Percentiles rank a stretch among this genome's conserved stretches.
These are phyloP conservation scores for Xenopus petersii DNA, from an alignment of 2,797 vertebrate genomes.

Conservation along the genomic window DNA sequence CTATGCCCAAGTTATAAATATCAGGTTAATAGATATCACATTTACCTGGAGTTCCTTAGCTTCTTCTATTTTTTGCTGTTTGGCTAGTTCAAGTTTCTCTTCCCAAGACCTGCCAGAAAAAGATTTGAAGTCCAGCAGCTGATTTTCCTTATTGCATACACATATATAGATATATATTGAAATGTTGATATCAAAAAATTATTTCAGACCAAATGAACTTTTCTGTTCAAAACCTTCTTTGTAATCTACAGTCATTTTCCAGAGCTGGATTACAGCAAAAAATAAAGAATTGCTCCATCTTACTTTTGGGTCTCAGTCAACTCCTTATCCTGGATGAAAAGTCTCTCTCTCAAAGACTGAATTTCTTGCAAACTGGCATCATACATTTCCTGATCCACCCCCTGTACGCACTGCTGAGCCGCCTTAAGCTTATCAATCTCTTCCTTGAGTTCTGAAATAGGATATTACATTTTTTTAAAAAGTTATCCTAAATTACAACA, in stretches of 20 bases:
- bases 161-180: no score
- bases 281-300: background rate
- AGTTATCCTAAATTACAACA: no score
- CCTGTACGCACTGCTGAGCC: background rate
- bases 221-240: no score
- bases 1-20: no score
- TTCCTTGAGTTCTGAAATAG: slow-evolving; percentile 10
- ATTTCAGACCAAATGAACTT: no score
- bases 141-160: no score
- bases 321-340: slow-evolving; percentile 3
- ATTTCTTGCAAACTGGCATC: slow-evolving; percentile 20
- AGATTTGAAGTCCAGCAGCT: background rate
- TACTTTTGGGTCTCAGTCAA: slow-evolving; percentile 1
- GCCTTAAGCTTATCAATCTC: slow-evolving; percentile 13
- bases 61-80: slow-evolving; percentile 10
- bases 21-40: no score
- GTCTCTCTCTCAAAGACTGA: background rate
- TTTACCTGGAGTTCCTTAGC: slow-evolving; percentile 40
- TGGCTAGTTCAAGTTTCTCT: slow-evolving; percentile 42
- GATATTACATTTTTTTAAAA: background rate
- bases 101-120: slow-evolving; percentile 43
- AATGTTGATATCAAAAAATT: no score
- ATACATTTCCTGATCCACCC: background rate
- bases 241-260: no score
- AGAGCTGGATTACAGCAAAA: no score